phyloP scores from a whole-genome alignment of 2,888 invertebrate genomes.

The Luffia ferchaultella region DNA sequence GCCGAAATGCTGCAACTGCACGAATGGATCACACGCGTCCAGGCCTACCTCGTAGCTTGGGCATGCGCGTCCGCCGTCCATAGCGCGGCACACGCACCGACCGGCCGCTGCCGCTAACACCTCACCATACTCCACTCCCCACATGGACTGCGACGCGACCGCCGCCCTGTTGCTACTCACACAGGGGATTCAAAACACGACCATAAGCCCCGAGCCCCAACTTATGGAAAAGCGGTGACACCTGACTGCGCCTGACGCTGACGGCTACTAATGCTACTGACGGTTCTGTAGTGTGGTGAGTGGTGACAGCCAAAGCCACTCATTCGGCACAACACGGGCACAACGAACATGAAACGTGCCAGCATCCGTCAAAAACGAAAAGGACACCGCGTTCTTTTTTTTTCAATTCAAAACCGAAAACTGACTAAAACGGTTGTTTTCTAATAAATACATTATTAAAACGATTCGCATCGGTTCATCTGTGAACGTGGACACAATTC shows the following conservation, averaged over 20 bases:
- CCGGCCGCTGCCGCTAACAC: background rate
- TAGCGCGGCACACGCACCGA: slow-evolving; percentile 23
- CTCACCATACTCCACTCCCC: background rate
- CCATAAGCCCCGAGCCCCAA: background rate
- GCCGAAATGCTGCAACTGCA: slow-evolving; percentile 28
- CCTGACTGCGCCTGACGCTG: too few relatives aligned
- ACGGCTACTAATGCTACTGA: background rate
- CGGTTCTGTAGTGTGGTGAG: too few relatives aligned
- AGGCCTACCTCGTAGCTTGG: slow-evolving; percentile 56
- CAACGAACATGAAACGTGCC: background rate
- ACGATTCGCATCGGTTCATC: too few relatives aligned
- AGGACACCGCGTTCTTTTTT: background rate
- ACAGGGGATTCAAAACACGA: background rate
- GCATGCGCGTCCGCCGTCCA: slow-evolving; percentile 54
- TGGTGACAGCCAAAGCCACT: too few relatives aligned
- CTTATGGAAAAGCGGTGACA: background rate
- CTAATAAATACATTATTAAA: too few relatives aligned
- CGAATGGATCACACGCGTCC: slow-evolving; percentile 52
- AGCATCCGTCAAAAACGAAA: background rate
- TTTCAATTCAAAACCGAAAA: background rate
- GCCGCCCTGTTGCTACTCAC: background rate
- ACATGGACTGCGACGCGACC: background rate
- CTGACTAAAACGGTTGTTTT: too few relatives aligned
- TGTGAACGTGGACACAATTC: too few relatives aligned
- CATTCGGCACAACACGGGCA: too few relatives aligned